Evolutionary conservation across 2,113 vertebrate species (phyloP).

Genomic region (Gallinago paraguaiae): DNA sequence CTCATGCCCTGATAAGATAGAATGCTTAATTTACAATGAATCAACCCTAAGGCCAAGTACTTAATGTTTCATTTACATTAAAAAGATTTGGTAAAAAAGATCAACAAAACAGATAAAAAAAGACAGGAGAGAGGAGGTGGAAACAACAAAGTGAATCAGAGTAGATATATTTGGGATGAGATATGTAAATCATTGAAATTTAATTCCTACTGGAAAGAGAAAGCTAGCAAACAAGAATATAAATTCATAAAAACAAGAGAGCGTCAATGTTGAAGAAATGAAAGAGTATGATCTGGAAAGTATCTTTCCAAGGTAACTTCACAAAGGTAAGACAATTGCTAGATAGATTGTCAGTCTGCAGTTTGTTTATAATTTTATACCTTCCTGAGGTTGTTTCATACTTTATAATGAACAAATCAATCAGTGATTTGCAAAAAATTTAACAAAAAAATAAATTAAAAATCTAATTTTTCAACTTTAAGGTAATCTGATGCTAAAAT

Average conservation of each 20-base stretch:
- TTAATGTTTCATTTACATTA: constrained; percentile 27
- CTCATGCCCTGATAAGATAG: not conserved
- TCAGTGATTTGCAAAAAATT: not conserved
- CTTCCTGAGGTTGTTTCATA: not conserved
- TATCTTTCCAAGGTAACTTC: not conserved
- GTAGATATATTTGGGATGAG: not conserved
- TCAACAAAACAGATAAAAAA: constrained; percentile 9
- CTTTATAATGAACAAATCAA: not conserved
- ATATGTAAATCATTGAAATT: not conserved
- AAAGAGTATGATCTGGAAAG: not conserved
- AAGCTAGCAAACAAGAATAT: not conserved
- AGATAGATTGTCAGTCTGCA: not conserved
- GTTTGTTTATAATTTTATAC: not conserved
- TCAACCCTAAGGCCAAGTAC: constrained; percentile 2
- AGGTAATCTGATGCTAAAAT: not conserved
- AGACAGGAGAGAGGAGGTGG: not conserved
- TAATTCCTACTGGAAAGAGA: not conserved
- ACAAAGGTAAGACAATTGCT: not conserved
- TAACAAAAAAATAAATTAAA: not conserved
- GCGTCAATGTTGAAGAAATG: not conserved
- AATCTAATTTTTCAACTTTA: not conserved
- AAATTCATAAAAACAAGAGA: not conserved
- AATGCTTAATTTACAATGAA: constrained; percentile 22
- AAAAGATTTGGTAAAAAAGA: constrained; percentile 1
- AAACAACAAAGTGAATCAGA: not conserved